These are phyloP conservation scores for Plagiodera versicolora DNA, from an alignment of 2,888 invertebrate species.

Conservation along the genomic window DNA sequence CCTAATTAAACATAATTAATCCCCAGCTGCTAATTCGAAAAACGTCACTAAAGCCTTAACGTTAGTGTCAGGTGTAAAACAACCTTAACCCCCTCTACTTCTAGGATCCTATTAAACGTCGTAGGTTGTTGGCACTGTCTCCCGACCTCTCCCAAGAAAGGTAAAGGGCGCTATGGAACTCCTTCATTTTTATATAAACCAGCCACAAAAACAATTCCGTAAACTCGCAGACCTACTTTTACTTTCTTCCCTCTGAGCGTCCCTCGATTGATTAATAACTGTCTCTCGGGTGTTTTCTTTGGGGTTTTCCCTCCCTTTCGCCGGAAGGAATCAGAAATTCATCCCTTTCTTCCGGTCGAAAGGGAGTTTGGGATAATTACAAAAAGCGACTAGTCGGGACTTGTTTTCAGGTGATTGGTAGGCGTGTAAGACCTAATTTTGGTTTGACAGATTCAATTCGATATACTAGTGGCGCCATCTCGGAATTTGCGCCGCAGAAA, in stretches of 20 bases:
- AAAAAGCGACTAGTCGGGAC: background rate
- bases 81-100: too few relatives aligned
- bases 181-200: slow-evolving; percentile 41
- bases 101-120: slow-evolving; percentile 5
- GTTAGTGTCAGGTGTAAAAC: too few relatives aligned
- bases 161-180: slow-evolving; percentile 41
- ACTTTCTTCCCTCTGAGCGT: slow-evolving; percentile 34
- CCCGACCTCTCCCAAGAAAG: slow-evolving; percentile 41
- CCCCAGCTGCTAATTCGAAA: too few relatives aligned
- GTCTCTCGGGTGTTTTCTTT: slow-evolving; percentile 26
- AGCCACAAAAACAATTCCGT: slow-evolving; percentile 39
- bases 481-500: too few relatives aligned
- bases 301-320: slow-evolving; percentile 26
- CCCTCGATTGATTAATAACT: slow-evolving; percentile 37
- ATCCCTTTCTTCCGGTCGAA: background rate
- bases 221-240: slow-evolving; percentile 35
- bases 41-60: too few relatives aligned
- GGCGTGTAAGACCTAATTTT: too few relatives aligned
- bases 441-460: too few relatives aligned
- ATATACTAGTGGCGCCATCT: too few relatives aligned
- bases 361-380: background rate
- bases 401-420: too few relatives aligned
- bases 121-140: slow-evolving; percentile 22
- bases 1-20: too few relatives aligned
- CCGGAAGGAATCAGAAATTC: slow-evolving; percentile 12